A percentile compares a stretch with the other conserved stretches of the same genome.
Evolutionary conservation across 2,797 vertebrate species (phyloP).

Genomic region (Enteromius viviparus): DNA sequence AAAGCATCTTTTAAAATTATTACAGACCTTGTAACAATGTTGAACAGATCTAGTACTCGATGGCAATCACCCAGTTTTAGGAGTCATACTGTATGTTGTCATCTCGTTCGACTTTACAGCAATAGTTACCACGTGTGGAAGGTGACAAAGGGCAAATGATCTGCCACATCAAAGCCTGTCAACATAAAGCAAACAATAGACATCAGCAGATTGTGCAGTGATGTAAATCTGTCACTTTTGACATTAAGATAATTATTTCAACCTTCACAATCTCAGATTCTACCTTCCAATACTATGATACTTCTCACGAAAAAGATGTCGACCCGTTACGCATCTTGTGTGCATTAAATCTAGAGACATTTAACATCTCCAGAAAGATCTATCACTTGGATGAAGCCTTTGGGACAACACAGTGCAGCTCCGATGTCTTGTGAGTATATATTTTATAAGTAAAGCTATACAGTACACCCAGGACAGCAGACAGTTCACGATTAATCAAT

Average conservation of each 20-base stretch:
- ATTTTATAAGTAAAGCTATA: slow-evolving; percentile 4
- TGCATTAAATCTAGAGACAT: slow-evolving; percentile 36
- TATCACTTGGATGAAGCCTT: slow-evolving; percentile 22
- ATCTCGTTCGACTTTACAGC: slow-evolving; percentile 28
- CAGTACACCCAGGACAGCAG: neutral
- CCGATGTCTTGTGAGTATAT: neutral
- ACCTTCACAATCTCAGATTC: neutral
- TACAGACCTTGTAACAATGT: slow-evolving; percentile 28
- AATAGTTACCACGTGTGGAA: slow-evolving; percentile 38
- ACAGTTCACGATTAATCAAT: slow-evolving; percentile 4
- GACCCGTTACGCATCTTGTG: slow-evolving; percentile 26
- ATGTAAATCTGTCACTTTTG: slow-evolving; percentile 24
- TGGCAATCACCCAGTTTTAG: slow-evolving; percentile 17
- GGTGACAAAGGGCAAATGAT: slow-evolving; percentile 31
- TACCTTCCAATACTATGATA: slow-evolving; percentile 7
- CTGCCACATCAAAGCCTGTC: slow-evolving; percentile 33
- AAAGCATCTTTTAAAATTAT: neutral
- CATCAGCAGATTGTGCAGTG: neutral
- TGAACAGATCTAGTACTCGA: slow-evolving; percentile 8
- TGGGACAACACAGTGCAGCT: slow-evolving; percentile 5
- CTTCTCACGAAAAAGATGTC: slow-evolving; percentile 12
- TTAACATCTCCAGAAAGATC: slow-evolving; percentile 38
- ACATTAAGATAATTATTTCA: slow-evolving; percentile 19
- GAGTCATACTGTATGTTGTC: slow-evolving; percentile 25
- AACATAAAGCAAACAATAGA: slow-evolving; percentile 15